Conservation (phyloP, 2,888 invertebrate genomes). For the Eubasilissa splendida region DNA sequence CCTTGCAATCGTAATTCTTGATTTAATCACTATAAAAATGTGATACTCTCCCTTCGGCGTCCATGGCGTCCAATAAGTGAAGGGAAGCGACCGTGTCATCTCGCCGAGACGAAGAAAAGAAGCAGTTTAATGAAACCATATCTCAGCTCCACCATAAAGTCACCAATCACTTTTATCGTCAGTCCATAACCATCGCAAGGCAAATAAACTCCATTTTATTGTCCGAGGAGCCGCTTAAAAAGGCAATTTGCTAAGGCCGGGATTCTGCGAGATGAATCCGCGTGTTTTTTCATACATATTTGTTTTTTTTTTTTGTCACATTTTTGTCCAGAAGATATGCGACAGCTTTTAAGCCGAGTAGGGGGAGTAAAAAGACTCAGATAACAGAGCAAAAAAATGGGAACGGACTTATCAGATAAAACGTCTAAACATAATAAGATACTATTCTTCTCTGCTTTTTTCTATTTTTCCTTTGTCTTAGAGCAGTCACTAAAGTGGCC, state of each 20-base stretch:
- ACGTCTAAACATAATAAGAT: constrained; percentile 39
- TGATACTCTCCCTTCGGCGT: background rate
- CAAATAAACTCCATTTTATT: constrained; percentile 38
- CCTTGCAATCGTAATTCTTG: background rate
- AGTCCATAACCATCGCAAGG: constrained; percentile 32
- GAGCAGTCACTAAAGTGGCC: constrained; percentile 1
- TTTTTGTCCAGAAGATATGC: constrained; percentile 22
- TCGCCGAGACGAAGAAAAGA: background rate
- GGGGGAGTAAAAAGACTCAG: constrained; percentile 23
- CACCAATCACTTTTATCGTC: constrained; percentile 35
- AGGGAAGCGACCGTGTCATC: background rate
- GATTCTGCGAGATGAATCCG: constrained; percentile 10
- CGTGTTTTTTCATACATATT: constrained; percentile 9
- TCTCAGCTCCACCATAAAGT: constrained; percentile 29
- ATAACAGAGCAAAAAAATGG: constrained; percentile 37
- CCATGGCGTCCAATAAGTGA: constrained; percentile 1
- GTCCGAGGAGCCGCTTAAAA: constrained; percentile 21
- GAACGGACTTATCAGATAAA: constrained; percentile 36
- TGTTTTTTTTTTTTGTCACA: constrained; percentile 26
- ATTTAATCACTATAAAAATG: constrained; percentile 10
- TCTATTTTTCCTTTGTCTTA: constrained; percentile 1
- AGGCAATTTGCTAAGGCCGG: constrained; percentile 34
- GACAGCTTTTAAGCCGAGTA: constrained; percentile 20
- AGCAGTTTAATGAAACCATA: constrained; percentile 33
- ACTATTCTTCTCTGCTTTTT: background rate